Percentiles rank a stretch among this genome's conserved stretches.
phyloP scores from a whole-genome alignment of 2,888 invertebrate genomes.

The Fabriciana adippe region DNA sequence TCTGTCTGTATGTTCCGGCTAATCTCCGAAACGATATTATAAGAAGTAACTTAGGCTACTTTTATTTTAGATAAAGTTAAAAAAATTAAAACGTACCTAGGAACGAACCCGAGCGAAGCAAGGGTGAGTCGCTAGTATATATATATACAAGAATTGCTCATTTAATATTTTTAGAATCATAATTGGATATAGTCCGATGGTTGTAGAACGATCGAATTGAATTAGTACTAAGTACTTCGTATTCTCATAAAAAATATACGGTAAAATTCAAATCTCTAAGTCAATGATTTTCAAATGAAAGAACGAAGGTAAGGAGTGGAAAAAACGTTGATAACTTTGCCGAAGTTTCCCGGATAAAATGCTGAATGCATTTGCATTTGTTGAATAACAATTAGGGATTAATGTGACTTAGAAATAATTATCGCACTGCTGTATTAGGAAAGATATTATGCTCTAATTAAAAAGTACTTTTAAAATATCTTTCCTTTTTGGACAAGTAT shows the following conservation, averaged over 20 bases:
- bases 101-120: too few species aligned
- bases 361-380: constrained; percentile 39
- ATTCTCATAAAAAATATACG: background rate
- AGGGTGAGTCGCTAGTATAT: too few species aligned
- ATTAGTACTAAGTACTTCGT: background rate
- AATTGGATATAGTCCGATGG: too few species aligned
- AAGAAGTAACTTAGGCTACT: too few species aligned
- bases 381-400: constrained; percentile 33
- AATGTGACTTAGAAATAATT: constrained; percentile 40
- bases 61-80: too few species aligned
- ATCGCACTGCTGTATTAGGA: constrained; percentile 24
- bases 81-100: too few species aligned
- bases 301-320: constrained; percentile 13
- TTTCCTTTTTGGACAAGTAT: background rate
- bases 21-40: too few species aligned
- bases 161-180: background rate
- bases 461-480: constrained; percentile 17
- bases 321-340: constrained; percentile 27
- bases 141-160: background rate
- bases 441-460: constrained; percentile 26
- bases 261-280: background rate
- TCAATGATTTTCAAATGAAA: constrained; percentile 6
- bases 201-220: too few species aligned
- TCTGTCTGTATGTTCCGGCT: too few species aligned
- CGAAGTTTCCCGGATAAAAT: constrained; percentile 29